These are phyloP conservation scores for Hydrophis major DNA, from an alignment of 2,797 vertebrate species.

Conservation along the genomic window DNA sequence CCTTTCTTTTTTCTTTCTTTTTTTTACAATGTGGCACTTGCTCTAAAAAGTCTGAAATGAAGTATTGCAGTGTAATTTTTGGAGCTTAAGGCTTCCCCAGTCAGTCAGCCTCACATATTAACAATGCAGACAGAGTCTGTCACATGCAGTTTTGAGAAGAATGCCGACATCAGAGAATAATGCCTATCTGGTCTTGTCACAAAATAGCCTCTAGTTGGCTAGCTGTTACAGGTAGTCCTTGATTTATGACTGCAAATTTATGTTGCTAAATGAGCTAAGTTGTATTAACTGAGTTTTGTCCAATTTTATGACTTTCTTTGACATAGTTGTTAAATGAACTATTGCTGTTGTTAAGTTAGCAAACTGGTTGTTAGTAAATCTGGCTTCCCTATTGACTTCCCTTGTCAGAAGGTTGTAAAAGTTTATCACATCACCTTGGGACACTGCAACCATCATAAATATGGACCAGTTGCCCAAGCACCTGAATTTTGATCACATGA, in stretches of 20 bases:
- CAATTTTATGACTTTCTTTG: neutral
- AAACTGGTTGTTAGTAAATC: neutral
- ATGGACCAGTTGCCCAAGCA: neutral
- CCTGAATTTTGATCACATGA: neutral
- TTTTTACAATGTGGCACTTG: slow-evolving; percentile 3
- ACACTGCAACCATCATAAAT: neutral
- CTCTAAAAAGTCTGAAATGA: slow-evolving; percentile 16
- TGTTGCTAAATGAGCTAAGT: neutral
- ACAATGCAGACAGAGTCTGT: neutral
- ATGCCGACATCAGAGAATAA: neutral
- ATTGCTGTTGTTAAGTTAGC: neutral
- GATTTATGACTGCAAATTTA: neutral
- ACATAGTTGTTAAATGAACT: neutral
- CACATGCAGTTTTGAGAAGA: slow-evolving; percentile 1
- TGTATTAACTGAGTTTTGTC: neutral
- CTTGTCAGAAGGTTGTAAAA: neutral
- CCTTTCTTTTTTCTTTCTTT: neutral
- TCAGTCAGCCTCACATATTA: slow-evolving; percentile 4
- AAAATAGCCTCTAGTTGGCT: neutral
- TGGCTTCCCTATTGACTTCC: neutral
- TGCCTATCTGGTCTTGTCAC: neutral
- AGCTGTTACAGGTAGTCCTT: neutral
- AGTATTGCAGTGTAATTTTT: slow-evolving; percentile 4
- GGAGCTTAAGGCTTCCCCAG: slow-evolving; percentile 2
- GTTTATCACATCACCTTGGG: neutral